Evolutionary conservation across 2,888 invertebrate species (phyloP), one percentile per base, ranked within the genome.

Genomic region (Liodrosophila aerea): DNA sequence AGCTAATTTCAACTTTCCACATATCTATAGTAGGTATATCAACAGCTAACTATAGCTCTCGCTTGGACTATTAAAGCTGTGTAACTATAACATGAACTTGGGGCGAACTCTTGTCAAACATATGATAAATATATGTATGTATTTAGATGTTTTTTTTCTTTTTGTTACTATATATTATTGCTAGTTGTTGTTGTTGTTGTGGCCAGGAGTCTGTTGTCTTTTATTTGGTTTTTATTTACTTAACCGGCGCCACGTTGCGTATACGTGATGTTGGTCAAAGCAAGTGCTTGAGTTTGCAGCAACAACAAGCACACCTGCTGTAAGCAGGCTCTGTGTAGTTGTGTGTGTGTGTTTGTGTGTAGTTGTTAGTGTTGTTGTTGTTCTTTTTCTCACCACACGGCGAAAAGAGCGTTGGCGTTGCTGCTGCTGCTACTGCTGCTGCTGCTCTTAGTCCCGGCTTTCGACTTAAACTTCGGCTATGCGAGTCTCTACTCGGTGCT

Each of bases 191-290:
- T 27, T 8, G 22, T 13, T 46, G 15, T 12, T 29, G 18, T 11
- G 15, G 13, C 18, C 22, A 15, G n/a, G n/a, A n/a, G n/a, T n/a
- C n/a, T n/a, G n/a, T n/a, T n/a, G n/a, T n/a, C 5, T 22, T 22
- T 22, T 22, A 22, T 27, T 45, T 12, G 22, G 22, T 29, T 22
- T 44, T 57, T 57, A 62, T 68, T 67, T 68, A 62, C 50, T 62
- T 57, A 62, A 36, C 49, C 57, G 67, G 53, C 50, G 47, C 50
- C 61, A 71, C 72, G 60, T 49, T 58, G 69, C 69, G 60, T 69
- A 69, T 69, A 65, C 69, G 71, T 65, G 70, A 70, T 70, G 57
- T 70, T 72, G 67, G 37, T 50, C 22, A 15, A 39, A 39, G 34
- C 51, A 46, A 22, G 37, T 34, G 36, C 16, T 29, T 29, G 36